Conservation (phyloP, 2,888 invertebrate genomes). For the Dugesia japonica region DNA sequence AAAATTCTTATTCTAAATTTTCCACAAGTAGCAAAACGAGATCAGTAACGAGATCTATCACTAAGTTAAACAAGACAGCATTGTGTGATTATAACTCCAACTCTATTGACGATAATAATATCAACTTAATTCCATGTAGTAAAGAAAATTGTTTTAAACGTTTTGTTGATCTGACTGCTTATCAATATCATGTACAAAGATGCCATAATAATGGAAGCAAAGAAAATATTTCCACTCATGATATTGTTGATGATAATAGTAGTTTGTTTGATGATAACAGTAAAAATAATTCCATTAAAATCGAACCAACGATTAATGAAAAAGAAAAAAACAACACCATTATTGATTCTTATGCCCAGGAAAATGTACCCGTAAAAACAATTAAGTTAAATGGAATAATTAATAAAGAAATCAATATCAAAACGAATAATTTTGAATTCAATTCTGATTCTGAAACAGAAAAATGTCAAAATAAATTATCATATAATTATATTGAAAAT, state of each 20-base stretch:
- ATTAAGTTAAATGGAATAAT: neutral
- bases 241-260: neutral
- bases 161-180: constrained; percentile 25
- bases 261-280: neutral
- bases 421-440: neutral
- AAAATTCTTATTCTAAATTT: neutral
- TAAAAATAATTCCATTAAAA: neutral
- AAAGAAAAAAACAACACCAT: neutral
- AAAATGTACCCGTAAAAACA: too few species aligned
- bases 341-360: too few species aligned
- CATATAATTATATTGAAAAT: neutral
- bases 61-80: neutral
- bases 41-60: neutral
- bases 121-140: neutral
- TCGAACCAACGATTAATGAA: neutral
- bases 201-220: neutral
- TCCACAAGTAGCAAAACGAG: neutral
- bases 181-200: constrained; percentile 14
- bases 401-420: neutral
- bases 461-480: neutral
- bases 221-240: neutral
- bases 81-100: constrained; percentile 3
- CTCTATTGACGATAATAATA: constrained; percentile 12
- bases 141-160: constrained; percentile 22
- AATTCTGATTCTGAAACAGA: neutral